Base-by-base conservation (phyloP, 2,113 vertebrate species). In the Halichoeres trimaculatus region DNA sequence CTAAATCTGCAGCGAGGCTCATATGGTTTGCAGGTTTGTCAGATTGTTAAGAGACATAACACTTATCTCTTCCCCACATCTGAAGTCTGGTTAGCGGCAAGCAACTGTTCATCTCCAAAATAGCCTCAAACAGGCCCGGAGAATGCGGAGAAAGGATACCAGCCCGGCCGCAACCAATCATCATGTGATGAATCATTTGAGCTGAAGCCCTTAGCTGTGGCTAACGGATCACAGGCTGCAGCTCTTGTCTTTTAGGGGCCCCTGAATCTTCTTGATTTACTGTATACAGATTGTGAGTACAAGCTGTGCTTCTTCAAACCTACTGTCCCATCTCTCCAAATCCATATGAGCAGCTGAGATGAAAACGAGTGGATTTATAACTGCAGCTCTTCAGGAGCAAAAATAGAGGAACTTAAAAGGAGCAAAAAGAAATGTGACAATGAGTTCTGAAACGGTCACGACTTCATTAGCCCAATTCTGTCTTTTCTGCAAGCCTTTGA, bases 151-250 rank as follows among this genome's bases (percentile, higher is more conserved):
- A 84, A 80, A 86, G 81, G 83, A 87, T 84, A 78, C 87, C 89
- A 81, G 86, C 20, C 52, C 20, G 24, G 82, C 88, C 89, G 84
- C 89, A 88, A 35, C 89, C 76, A 92, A 93, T 90, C 87, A 92
- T 76, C 80, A 50, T 86, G 90, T 88, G 92, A 92, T 90, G 89
- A 93, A 89, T 90, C 90, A 91, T 88, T 87, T 78, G 85, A 88
- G 85, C 66, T 67, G n/a, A 55, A 88, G 72, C 81, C 78, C 77
- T 88, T 59, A 84, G 80, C 82, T 90, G 86, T 71, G 88, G 86
- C 81, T 85, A 73, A 76, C 76, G 78, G 51, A 88, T 87, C 81
- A 59, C 75, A 89, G 86, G 89, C 83, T 79, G 85, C 77, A 74
- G 81, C 77, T 80, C 68, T 69, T 24, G 56, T 76, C 86, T 69